Evolutionary conservation across 2,113 vertebrate species (phyloP).

Genomic region (Paedocypris sp.): DNA sequence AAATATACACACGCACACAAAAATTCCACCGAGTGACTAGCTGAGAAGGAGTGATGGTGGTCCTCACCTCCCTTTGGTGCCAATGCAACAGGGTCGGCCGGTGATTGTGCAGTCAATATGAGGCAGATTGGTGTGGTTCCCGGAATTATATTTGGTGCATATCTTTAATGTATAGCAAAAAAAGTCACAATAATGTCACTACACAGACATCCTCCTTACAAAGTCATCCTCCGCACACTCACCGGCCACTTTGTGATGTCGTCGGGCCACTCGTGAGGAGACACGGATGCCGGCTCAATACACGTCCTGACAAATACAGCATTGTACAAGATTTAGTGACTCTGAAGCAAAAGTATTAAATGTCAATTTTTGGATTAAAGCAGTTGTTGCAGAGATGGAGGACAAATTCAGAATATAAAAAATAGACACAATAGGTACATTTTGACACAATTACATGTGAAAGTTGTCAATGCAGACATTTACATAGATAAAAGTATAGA

Average conservation of each 20-base stretch:
- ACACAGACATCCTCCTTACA: too few relatives aligned
- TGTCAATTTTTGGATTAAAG: too few relatives aligned
- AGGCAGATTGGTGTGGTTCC: slow-evolving; percentile 91
- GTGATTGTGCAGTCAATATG: slow-evolving; percentile 95
- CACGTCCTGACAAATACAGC: slow-evolving; percentile 68
- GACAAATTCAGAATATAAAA: too few relatives aligned
- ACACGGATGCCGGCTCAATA: slow-evolving; percentile 83
- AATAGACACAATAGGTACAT: too few relatives aligned
- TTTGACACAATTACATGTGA: too few relatives aligned
- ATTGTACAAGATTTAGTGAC: background rate
- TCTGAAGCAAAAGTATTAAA: too few relatives aligned
- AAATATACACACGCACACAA: background rate
- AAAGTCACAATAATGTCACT: too few relatives aligned
- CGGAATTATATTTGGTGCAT: slow-evolving; percentile 88
- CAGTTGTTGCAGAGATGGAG: too few relatives aligned
- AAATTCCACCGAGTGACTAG: background rate
- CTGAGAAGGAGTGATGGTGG: background rate
- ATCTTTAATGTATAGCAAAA: slow-evolving; percentile 62
- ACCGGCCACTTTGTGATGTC: slow-evolving; percentile 99
- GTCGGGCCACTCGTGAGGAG: slow-evolving; percentile 92
- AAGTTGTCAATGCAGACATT: too few relatives aligned
- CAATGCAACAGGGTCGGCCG: slow-evolving; percentile 92
- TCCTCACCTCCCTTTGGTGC: slow-evolving; percentile 92
- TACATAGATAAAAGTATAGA: too few relatives aligned
- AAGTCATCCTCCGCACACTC: too few relatives aligned